Evolutionary conservation across 2,888 invertebrate genomes (phyloP).

Genomic region (Gortyna flavago): DNA sequence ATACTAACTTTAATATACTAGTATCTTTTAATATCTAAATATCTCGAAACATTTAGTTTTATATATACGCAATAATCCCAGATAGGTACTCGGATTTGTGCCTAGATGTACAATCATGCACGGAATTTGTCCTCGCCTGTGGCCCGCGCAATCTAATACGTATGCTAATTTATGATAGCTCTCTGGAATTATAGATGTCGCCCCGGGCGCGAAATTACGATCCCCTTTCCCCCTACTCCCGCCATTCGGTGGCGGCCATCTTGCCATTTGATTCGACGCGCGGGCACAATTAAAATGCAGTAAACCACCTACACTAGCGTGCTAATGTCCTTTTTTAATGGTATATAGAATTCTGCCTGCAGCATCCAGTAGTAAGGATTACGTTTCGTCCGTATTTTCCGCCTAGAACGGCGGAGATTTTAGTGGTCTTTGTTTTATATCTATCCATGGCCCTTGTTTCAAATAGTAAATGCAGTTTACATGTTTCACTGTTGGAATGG

Average conservation of each 20-base stretch:
- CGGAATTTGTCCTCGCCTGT: conserved; percentile 79
- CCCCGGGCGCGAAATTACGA: conserved; percentile 84
- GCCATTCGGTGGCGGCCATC: conserved; percentile 79
- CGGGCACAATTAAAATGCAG: conserved; percentile 77
- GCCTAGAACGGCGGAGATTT: no score
- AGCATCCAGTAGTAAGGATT: conserved; percentile 30
- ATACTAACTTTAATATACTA: not conserved
- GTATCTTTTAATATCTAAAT: not conserved
- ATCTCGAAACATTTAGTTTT: not conserved
- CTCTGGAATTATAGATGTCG: conserved; percentile 88
- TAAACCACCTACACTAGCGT: conserved; percentile 56
- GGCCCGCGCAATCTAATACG: conserved; percentile 85
- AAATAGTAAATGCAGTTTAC: not conserved
- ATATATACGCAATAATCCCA: conserved; percentile 14
- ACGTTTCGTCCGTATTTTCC: conserved; percentile 29
- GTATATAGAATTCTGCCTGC: conserved; percentile 31
- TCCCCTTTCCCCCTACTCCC: conserved; percentile 70
- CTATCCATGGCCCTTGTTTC: not conserved
- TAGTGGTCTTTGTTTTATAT: conserved; percentile 8
- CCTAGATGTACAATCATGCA: conserved; percentile 79
- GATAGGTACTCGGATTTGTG: conserved; percentile 70
- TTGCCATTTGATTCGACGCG: conserved; percentile 81
- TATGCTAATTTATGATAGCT: conserved; percentile 89
- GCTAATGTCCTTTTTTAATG: conserved; percentile 76
- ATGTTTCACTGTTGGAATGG: not conserved